Evolutionary conservation across 37 sponge, comb jelly and placozoan genomes (phyloP), one percentile per base, ranked within the genome.

Genomic region (Eunapius fragilis): DNA sequence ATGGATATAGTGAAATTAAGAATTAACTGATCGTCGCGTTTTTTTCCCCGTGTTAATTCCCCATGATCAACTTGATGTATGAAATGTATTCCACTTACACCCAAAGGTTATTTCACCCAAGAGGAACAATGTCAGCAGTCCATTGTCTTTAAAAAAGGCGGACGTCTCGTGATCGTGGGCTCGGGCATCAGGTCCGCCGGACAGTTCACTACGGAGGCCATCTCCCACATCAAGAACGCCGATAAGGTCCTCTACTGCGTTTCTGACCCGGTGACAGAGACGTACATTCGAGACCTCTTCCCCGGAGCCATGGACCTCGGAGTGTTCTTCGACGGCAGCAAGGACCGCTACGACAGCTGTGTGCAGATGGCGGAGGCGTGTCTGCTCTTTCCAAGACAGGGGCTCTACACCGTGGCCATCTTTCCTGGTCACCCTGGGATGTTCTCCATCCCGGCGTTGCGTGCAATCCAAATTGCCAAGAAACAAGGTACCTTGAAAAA

Each of bases 321-420:
- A 12, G 83, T 82, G 27, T 38, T 82, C 77, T 82, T 75, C 37
- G 83, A 26, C 25, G 28, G 70, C 36, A 47, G 34, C 41, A 82
- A 82, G 76, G 25, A 75, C 24, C 72, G 75, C 41, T 75, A 82
- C 83, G 37, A 37, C 47, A 82, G 77, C 31, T 82, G 78, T 37
- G 37, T 75, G 11, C 83, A 82, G 76, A 82, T 82, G 83, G 26
- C 83, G 17, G 83, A 82, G 78, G 72, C 77, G 37, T 82, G 83
- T 82, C 83, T 82, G 26, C 45, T 75, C 47, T 82, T 74, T 73
- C 70, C 83, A 75, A 28, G 83, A 5, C 76, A 49, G 22, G 83
- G 83, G 34, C 25, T 75, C 24, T 30, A 80, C 74, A 33, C 33
- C 9, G 81, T 80, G 73, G 74, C 33, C 70, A 69, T 80, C 70